Percentiles rank a stretch among this genome's conserved stretches.
Evolutionary conservation across 2,888 invertebrate species (phyloP).

Genomic region (Homarus gammarus): DNA sequence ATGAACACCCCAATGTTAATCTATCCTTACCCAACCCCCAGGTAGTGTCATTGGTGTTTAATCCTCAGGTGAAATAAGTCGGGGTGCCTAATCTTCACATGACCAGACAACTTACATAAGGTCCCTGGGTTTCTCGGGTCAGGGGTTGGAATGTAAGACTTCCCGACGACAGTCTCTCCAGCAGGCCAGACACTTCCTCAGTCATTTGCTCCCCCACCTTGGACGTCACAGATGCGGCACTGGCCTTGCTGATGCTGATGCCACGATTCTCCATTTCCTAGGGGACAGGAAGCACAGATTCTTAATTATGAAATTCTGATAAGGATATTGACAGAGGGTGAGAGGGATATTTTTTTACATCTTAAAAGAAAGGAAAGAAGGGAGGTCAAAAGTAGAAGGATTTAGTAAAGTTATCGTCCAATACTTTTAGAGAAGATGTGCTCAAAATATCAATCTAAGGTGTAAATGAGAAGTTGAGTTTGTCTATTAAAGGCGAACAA

Average conservation of each 20-base stretch:
- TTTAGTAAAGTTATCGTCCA: too few relatives aligned
- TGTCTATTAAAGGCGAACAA: too few relatives aligned
- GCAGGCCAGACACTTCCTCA: slow-evolving; percentile 38
- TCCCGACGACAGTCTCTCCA: slow-evolving; percentile 52
- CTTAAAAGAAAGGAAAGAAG: background rate
- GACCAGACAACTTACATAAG: slow-evolving; percentile 46
- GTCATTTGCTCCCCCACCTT: slow-evolving; percentile 82
- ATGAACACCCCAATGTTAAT: too few relatives aligned
- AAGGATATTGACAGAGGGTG: background rate
- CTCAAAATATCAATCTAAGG: too few relatives aligned
- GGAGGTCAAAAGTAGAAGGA: too few relatives aligned
- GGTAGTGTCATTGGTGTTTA: too few relatives aligned
- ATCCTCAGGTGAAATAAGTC: too few relatives aligned
- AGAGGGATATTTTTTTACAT: background rate
- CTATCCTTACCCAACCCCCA: too few relatives aligned
- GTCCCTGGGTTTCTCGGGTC: background rate
- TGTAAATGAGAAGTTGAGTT: too few relatives aligned
- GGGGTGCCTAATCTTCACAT: too few relatives aligned
- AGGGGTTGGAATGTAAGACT: slow-evolving; percentile 53
- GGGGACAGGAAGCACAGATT: slow-evolving; percentile 78
- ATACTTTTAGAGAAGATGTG: too few relatives aligned
- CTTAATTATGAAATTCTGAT: too few relatives aligned
- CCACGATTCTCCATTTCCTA: slow-evolving; percentile 84
- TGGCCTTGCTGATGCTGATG: slow-evolving; percentile 83
- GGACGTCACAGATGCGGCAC: slow-evolving; percentile 84